Conservation (phyloP, 2,888 invertebrate species). For the Phaedon cochleariae region DNA sequence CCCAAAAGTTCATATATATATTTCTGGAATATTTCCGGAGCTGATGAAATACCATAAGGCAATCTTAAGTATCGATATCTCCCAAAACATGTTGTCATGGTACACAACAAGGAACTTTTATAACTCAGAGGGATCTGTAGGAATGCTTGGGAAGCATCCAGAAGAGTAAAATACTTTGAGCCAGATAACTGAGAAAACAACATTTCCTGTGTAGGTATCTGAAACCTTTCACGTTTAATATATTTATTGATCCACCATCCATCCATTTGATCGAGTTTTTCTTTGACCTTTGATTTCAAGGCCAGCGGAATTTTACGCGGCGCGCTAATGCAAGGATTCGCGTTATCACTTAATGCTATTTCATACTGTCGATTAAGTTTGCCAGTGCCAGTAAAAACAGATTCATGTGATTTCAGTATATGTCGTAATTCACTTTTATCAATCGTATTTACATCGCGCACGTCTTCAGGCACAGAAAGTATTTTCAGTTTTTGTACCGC, state of each 20-base stretch:
- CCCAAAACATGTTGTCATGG: slow-evolving; percentile 19
- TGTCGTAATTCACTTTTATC: background rate
- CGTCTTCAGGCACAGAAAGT: too few species aligned
- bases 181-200: slow-evolving; percentile 21
- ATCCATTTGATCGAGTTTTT: slow-evolving; percentile 20
- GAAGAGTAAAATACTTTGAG: slow-evolving; percentile 16
- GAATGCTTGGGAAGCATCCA: slow-evolving; percentile 35
- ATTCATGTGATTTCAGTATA: background rate
- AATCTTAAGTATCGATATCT: slow-evolving; percentile 23
- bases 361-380: too few species aligned
- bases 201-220: slow-evolving; percentile 23
- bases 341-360: too few species aligned
- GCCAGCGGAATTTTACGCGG: too few species aligned
- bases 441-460: too few species aligned
- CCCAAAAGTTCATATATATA: slow-evolving; percentile 12
- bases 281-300: too few species aligned
- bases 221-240: too few species aligned
- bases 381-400: too few species aligned
- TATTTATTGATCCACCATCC: slow-evolving; percentile 21
- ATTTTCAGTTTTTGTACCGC: too few species aligned
- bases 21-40: slow-evolving; percentile 23
- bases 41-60: slow-evolving; percentile 13
- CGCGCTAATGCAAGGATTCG: background rate
- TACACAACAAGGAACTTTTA: slow-evolving; percentile 31
- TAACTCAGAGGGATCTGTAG: slow-evolving; percentile 26